Percentiles rank a stretch among this genome's conserved stretches.
Evolutionary conservation across 2,113 vertebrate genomes (phyloP).

Genomic region (Emydura subglobosa): DNA sequence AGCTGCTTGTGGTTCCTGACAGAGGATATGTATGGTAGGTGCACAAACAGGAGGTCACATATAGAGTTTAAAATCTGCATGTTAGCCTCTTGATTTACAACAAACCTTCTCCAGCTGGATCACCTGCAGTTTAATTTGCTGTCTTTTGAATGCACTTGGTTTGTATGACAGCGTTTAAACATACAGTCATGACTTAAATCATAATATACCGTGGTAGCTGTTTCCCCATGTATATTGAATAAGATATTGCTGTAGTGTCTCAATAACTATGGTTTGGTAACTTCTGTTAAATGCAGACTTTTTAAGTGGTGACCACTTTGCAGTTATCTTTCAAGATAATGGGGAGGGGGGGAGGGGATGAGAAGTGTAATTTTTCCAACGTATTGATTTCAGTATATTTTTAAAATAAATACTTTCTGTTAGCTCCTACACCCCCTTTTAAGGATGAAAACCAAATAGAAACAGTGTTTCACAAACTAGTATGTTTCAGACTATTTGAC

Average conservation of each 20-base stretch:
- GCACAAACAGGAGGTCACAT: not conserved
- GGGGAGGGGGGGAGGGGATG: not conserved
- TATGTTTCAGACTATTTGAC: not conserved
- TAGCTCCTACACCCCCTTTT: slow-evolving; percentile 19
- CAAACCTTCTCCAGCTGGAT: slow-evolving; percentile 29
- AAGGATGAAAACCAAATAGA: not conserved
- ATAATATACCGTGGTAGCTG: not conserved
- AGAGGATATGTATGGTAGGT: not conserved
- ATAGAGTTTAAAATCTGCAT: not conserved
- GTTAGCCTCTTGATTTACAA: slow-evolving; percentile 49
- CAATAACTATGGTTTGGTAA: not conserved
- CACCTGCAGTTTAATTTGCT: slow-evolving; percentile 22
- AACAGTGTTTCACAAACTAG: not conserved
- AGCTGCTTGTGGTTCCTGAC: slow-evolving; percentile 21
- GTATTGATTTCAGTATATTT: not conserved
- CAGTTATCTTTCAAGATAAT: not conserved
- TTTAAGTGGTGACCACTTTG: not conserved
- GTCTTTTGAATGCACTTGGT: not conserved
- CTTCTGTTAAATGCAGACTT: not conserved
- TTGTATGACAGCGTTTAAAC: slow-evolving; percentile 5
- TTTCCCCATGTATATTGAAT: not conserved
- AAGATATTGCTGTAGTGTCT: not conserved
- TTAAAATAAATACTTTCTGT: not conserved
- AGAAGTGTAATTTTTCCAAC: not conserved
- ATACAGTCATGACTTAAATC: not conserved